A percentile compares a stretch with the other conserved stretches of the same genome.
These are phyloP conservation scores for Drosophila infuscata DNA, from an alignment of 2,888 invertebrate genomes.

Conservation along the genomic window DNA sequence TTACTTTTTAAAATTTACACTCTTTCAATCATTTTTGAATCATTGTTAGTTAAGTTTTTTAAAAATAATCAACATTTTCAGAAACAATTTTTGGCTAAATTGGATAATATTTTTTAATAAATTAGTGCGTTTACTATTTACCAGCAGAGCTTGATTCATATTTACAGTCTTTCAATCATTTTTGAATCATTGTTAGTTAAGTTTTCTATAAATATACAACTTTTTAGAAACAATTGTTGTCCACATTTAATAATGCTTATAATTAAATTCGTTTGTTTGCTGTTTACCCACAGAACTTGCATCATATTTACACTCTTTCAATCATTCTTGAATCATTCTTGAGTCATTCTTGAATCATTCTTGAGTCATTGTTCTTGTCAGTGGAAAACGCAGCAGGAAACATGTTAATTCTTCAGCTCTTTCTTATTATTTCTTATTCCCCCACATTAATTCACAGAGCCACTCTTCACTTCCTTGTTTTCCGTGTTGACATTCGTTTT, in stretches of 20 bases:
- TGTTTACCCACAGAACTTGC: neutral
- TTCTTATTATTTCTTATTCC: neutral
- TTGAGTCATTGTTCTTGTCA: neutral
- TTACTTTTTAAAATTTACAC: neutral
- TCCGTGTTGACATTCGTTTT: neutral
- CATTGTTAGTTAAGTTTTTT: too few relatives aligned
- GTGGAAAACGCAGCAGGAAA: neutral
- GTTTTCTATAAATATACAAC: too few relatives aligned
- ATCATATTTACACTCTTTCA: neutral
- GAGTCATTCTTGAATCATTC: neutral
- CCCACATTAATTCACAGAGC: neutral
- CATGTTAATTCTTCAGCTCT: neutral
- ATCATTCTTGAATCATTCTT: neutral
- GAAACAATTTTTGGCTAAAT: neutral
- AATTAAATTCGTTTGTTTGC: neutral
- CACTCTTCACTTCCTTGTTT: neutral
- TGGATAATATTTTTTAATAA: neutral
- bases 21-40: neutral
- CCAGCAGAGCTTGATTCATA: neutral
- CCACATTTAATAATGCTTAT: neutral
- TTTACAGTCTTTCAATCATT: neutral
- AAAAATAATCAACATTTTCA: neutral
- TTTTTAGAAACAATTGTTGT: neutral
- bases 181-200: neutral
- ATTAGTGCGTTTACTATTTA: neutral